phyloP scores from a whole-genome alignment of 2,888 invertebrate genomes.

The Noctua comes region DNA sequence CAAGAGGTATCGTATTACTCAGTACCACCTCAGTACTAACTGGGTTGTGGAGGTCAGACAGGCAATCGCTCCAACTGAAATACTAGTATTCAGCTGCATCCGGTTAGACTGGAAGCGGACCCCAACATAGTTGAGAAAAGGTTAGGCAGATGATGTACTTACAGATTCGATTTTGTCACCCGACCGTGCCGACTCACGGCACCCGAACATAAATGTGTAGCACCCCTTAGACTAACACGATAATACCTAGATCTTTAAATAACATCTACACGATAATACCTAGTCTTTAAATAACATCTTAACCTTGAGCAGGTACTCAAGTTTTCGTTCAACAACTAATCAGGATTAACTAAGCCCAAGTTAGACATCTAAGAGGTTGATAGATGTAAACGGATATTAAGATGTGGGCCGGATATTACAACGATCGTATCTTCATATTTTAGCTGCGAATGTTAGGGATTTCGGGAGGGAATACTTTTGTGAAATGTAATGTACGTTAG shows the following conservation, averaged over 20 bases:
- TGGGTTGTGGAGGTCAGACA: neutral
- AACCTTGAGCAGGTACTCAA: slow-evolving; percentile 36
- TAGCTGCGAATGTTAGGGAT: slow-evolving; percentile 58
- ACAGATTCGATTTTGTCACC: neutral
- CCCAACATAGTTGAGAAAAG: neutral
- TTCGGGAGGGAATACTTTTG: slow-evolving; percentile 53
- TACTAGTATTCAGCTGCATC: no score
- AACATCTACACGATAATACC: no score
- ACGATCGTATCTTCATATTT: slow-evolving; percentile 70
- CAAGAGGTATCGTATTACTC: neutral
- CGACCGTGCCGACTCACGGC: neutral
- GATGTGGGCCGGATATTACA: slow-evolving; percentile 81
- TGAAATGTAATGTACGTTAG: slow-evolving; percentile 35
- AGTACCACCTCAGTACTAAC: neutral
- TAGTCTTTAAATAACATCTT: neutral
- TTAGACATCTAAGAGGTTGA: slow-evolving; percentile 69
- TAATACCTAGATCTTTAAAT: no score
- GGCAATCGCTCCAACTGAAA: neutral
- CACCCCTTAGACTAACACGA: neutral
- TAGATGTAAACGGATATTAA: slow-evolving; percentile 83
- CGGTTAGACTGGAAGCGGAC: neutral
- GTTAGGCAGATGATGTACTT: neutral
- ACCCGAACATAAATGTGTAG: neutral
- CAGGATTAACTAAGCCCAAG: slow-evolving; percentile 56
- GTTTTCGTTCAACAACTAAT: slow-evolving; percentile 46